These are phyloP conservation scores for Oedothorax gibbosus DNA, from an alignment of 1,140 invertebrate genomes.

Conservation along the genomic window DNA sequence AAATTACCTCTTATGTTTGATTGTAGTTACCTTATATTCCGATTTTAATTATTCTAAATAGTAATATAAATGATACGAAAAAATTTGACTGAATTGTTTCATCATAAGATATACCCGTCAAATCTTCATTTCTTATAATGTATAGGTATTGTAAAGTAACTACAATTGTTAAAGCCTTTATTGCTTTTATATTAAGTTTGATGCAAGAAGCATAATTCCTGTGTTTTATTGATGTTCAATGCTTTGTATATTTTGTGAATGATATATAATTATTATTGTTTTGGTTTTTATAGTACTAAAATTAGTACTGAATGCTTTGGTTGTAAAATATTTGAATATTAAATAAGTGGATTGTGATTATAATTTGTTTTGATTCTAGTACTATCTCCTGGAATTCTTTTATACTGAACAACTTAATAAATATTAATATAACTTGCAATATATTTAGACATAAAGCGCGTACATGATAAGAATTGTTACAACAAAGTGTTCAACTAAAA, in stretches of 20 bases:
- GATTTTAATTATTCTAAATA: neutral
- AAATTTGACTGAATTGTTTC: neutral
- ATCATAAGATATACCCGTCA: neutral
- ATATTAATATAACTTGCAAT: no score
- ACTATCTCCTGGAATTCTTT: no score
- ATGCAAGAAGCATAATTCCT: neutral
- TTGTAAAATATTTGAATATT: slow-evolving; percentile 49
- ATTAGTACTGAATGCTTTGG: slow-evolving; percentile 31
- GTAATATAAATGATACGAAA: neutral
- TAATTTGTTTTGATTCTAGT: no score
- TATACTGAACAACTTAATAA: no score
- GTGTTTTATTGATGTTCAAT: slow-evolving; percentile 6
- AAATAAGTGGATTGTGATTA: neutral
- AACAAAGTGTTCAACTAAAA: no score
- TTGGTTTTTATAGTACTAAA: slow-evolving; percentile 43
- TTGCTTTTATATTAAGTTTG: neutral
- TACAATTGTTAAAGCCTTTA: neutral
- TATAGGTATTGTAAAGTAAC: neutral
- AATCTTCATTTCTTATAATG: slow-evolving; percentile 14
- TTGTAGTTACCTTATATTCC: neutral
- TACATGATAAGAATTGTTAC: no score
- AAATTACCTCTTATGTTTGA: neutral
- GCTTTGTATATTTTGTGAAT: slow-evolving; percentile 48
- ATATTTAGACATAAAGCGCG: no score
- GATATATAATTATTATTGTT: slow-evolving; percentile 38